Evolutionary conservation across 2,888 invertebrate species (phyloP).

Genomic region (Papilio gigon): DNA sequence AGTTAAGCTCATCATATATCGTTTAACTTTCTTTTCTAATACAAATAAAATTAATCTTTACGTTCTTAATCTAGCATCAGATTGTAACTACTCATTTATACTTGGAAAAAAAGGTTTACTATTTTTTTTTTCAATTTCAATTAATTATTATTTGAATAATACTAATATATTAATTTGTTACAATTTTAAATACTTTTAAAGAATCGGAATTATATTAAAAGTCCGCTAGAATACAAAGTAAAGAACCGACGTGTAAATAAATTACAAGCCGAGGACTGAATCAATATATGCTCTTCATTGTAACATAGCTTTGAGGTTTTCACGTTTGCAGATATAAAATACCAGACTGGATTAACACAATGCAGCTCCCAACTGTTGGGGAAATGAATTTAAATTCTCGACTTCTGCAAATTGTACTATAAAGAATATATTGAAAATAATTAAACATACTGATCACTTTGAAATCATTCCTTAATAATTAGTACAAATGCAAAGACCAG

Average conservation of each 20-base stretch:
- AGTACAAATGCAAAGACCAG: too few relatives aligned
- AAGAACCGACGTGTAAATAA: conserved; percentile 34
- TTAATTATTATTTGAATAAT: too few relatives aligned
- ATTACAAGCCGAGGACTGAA: conserved; percentile 40
- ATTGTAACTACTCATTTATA: too few relatives aligned
- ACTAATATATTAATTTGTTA: neutral
- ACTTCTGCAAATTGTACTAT: conserved; percentile 6
- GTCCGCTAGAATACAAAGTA: conserved; percentile 8
- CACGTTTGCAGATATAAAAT: conserved; percentile 37
- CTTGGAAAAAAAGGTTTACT: too few relatives aligned
- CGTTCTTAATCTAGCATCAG: too few relatives aligned
- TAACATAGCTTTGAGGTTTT: conserved; percentile 39
- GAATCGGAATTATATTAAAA: conserved; percentile 12
- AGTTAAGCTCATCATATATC: too few relatives aligned
- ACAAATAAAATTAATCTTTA: too few relatives aligned
- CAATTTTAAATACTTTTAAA: neutral
- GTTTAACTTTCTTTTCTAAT: too few relatives aligned
- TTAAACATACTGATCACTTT: neutral
- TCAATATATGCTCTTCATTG: conserved; percentile 39
- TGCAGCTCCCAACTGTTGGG: conserved; percentile 8
- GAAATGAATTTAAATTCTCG: conserved; percentile 17
- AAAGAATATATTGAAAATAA: neutral
- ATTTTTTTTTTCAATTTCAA: too few relatives aligned
- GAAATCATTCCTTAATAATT: neutral
- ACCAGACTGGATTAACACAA: conserved; percentile 36